Base-by-base conservation (phyloP, 1,140 invertebrate genomes). In the Homarus americanus region DNA sequence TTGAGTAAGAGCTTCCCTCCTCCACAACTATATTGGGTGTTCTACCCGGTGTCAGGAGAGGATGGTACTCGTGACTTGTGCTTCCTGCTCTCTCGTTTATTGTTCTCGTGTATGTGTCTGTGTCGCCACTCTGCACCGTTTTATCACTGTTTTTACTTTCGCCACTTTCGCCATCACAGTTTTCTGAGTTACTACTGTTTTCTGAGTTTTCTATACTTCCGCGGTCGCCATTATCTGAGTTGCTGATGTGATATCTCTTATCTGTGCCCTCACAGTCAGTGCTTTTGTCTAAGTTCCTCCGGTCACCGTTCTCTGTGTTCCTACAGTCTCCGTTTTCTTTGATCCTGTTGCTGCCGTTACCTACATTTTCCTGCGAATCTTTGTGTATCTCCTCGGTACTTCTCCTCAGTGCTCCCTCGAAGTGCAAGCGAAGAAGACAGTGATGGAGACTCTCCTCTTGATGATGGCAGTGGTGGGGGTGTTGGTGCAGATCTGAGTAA, bases 391-490 rank as follows among this genome's bases (percentile, higher is more conserved):
- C 86, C 40, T 88, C 76, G 0, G 20, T 7, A 78, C 86, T 88
- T 20, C 28, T 88, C 76, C 63, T 79, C 53, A 66, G 24, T 17
- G 58, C 58, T 10, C 78, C 86, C 41, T 88, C 78, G 53, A 79
- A 66, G 40, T 88, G 76, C 10, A 80, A 78, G 36, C 78, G 86
- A 4, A 88, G 76, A 0, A 88, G 63, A 58, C 72, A 79, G 24
- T 88, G 86, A 78, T 88, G 86, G 20, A 88, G 86, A 32, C 36
- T 72, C 34, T 88, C 86, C 38, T 80, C 78, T 28, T 76, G 84
- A 2, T 49, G 86, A 58, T 40, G 85, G 53, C 82, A 78, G 58
- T 17, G 76, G 49, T 78, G 75, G 24, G 15, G 28, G 38, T 36
- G 58, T 2, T 72, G 82, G 38, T 66, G 82, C 63, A 34, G n/a